Evolutionary conservation across 30 jellyfish, hydroid and myxozoan genomes (phyloP).

Genomic region (Pseudorhiza aurosa): DNA sequence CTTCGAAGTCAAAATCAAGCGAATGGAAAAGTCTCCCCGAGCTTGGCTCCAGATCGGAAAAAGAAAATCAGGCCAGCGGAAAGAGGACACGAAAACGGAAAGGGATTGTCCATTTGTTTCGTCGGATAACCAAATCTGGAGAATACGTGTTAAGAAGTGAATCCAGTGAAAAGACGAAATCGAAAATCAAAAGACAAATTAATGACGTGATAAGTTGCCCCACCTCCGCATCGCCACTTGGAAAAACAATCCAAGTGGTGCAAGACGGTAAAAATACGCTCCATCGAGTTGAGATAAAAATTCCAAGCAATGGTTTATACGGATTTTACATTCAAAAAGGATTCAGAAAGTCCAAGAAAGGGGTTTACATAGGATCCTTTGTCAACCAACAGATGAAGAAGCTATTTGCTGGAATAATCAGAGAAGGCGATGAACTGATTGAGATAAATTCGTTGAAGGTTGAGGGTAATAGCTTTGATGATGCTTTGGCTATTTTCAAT

Average conservation of each 20-base stretch:
- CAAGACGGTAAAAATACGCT: constrained; percentile 5
- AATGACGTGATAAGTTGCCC: constrained; percentile 4
- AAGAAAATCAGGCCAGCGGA: not conserved
- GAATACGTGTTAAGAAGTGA: constrained; percentile 33
- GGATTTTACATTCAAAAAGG: constrained; percentile 54
- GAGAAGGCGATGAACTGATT: constrained; percentile 50
- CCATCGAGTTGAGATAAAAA: constrained; percentile 23
- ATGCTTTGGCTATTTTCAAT: constrained; percentile 15
- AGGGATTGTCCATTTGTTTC: constrained; percentile 1
- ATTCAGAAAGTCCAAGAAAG: constrained; percentile 18
- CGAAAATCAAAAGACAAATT: not conserved
- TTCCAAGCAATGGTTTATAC: constrained; percentile 50
- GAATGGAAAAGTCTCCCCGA: constrained; percentile 43
- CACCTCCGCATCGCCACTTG: constrained; percentile 1
- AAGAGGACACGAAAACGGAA: constrained; percentile 2
- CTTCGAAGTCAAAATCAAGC: not conserved
- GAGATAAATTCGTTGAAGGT: constrained; percentile 12
- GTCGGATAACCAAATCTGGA: constrained; percentile 40
- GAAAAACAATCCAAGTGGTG: constrained; percentile 11
- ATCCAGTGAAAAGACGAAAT: not conserved
- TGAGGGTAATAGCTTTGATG: not conserved
- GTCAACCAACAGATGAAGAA: constrained; percentile 11
- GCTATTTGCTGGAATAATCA: constrained; percentile 31
- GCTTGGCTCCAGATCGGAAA: not conserved
- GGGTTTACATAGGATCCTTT: constrained; percentile 29